Conservation (phyloP, 2,888 invertebrate species). For the Cryptophagus acutangulus region DNA sequence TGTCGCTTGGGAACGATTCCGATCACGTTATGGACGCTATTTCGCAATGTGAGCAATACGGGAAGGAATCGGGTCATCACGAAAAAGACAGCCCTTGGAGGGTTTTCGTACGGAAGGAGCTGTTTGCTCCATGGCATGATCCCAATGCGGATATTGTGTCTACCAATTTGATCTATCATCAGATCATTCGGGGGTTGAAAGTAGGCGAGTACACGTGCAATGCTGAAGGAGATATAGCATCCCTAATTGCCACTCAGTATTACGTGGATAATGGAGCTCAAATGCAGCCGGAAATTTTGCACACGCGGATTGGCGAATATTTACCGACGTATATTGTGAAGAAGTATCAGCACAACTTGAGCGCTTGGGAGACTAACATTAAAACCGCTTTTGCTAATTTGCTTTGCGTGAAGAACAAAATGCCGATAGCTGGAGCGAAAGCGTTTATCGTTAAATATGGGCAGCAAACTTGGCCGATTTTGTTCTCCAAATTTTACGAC, state of each 20-base stretch:
- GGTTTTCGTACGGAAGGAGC: conserved; percentile 81
- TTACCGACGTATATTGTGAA: conserved; percentile 71
- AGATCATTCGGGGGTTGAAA: conserved; percentile 81
- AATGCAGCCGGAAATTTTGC: conserved; percentile 63
- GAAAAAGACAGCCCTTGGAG: conserved; percentile 87
- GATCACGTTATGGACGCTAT: conserved; percentile 96
- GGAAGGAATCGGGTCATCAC: conserved; percentile 80
- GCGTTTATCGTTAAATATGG: conserved; percentile 89
- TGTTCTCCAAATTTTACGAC: conserved; percentile 93
- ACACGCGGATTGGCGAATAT: conserved; percentile 69
- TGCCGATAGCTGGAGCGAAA: conserved; percentile 67
- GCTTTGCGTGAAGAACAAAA: conserved; percentile 64
- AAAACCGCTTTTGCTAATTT: conserved; percentile 67
- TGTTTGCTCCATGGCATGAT: conserved; percentile 91
- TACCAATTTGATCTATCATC: conserved; percentile 85
- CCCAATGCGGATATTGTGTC: conserved; percentile 74
- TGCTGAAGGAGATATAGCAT: conserved; percentile 78
- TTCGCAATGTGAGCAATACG: conserved; percentile 92
- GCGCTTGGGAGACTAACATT: conserved; percentile 68
- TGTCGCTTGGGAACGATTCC: conserved; percentile 80
- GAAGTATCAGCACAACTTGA: conserved; percentile 44
- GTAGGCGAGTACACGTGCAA: conserved; percentile 87
- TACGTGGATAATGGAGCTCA: conserved; percentile 74
- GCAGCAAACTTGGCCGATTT: conserved; percentile 88
- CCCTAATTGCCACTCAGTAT: conserved; percentile 86